Percentiles rank a stretch among this genome's conserved stretches.
Conservation (phyloP, 2,113 vertebrate species). For the Caretta caretta region DNA sequence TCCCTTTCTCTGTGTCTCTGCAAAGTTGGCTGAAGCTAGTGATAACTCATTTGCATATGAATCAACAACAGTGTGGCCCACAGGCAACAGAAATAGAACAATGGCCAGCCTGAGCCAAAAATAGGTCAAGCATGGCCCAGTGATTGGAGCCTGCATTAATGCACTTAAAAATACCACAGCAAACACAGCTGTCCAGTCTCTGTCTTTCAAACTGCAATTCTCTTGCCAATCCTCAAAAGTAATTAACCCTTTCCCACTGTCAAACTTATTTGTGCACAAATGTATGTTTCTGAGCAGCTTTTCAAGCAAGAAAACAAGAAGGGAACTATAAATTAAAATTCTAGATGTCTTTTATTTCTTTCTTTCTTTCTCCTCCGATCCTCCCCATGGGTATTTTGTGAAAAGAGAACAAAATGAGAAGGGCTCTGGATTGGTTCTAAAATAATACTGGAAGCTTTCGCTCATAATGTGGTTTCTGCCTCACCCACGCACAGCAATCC, state of each 20-base stretch:
- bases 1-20: constrained; percentile 58
- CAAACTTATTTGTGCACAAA: neutral
- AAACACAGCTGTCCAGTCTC: constrained; percentile 98
- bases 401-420: constrained; percentile 68
- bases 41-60: constrained; percentile 97
- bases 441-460: constrained; percentile 82
- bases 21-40: constrained; percentile 83
- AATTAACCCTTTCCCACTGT: constrained; percentile 76
- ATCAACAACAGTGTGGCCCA: constrained; percentile 97
- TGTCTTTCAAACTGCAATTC: constrained; percentile 86
- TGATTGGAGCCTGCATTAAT: constrained; percentile 99
- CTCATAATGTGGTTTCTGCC: constrained; percentile 83
- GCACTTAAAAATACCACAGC: constrained; percentile 99
- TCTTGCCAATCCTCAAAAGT: constrained; percentile 57
- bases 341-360: neutral
- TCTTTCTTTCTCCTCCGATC: neutral
- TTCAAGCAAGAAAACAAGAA: constrained; percentile 22
- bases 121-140: constrained; percentile 98
- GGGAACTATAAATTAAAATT: neutral
- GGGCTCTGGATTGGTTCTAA: constrained; percentile 76
- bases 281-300: neutral
- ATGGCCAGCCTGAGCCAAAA: constrained; percentile 98
- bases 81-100: constrained; percentile 99
- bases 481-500: constrained; percentile 85
- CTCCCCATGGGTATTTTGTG: constrained; percentile 63